phyloP scores from a whole-genome alignment of 2,888 invertebrate genomes.

The Brachylomia viminalis region DNA sequence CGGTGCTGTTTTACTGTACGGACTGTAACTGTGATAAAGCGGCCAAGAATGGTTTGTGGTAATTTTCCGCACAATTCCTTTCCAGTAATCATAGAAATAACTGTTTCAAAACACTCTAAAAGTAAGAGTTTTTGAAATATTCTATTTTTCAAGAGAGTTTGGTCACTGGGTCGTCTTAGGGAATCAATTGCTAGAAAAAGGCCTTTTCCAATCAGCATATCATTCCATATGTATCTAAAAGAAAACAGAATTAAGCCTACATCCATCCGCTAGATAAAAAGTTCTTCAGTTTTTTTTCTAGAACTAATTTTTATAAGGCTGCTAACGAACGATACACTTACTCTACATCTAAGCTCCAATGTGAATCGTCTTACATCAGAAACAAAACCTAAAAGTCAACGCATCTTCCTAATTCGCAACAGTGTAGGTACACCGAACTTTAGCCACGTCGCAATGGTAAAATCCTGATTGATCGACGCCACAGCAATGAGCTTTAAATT shows the following conservation, averaged over 20 bases:
- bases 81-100: too few species aligned
- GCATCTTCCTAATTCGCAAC: constrained; percentile 11
- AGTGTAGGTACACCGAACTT: constrained; percentile 37
- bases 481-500: constrained; percentile 78
- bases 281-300: background rate
- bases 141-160: too few species aligned
- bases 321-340: background rate
- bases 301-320: background rate
- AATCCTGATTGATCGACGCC: constrained; percentile 76
- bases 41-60: accelerated
- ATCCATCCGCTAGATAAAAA: background rate
- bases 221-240: background rate
- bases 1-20: background rate
- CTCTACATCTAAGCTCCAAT: background rate
- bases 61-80: too few species aligned
- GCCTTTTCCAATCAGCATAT: background rate
- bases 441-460: constrained; percentile 62
- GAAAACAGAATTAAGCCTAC: background rate
- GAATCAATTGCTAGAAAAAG: background rate
- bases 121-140: too few species aligned
- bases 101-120: background rate
- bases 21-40: background rate
- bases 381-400: background rate
- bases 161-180: background rate
- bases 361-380: background rate